Conservation (phyloP, 2,113 vertebrate species). For the Megaceryle torquata region DNA sequence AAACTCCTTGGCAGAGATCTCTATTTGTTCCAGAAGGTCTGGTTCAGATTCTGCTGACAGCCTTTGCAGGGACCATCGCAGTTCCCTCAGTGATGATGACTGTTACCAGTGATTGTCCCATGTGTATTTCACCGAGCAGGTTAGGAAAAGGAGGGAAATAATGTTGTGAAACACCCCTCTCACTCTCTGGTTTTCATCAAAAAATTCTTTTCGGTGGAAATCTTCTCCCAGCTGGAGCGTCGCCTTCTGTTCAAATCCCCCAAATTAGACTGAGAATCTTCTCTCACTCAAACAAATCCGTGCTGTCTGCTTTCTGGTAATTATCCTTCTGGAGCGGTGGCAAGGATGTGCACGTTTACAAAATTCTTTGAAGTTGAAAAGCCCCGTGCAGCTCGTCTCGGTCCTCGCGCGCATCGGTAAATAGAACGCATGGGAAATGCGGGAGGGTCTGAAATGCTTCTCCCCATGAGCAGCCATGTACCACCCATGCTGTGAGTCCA, state of each 20-base stretch:
- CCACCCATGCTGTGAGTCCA: not conserved
- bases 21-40: not conserved
- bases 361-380: not conserved
- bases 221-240: slow-evolving; percentile 57
- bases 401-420: not conserved
- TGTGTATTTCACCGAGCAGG: not conserved
- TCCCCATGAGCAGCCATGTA: not conserved
- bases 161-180: slow-evolving; percentile 25
- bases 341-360: not conserved
- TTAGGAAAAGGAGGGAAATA: not conserved
- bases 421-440: not conserved
- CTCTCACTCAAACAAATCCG: slow-evolving; percentile 31
- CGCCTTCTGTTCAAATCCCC: slow-evolving; percentile 62
- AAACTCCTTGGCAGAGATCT: not conserved
- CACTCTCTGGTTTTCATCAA: slow-evolving; percentile 26
- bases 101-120: not conserved
- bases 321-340: slow-evolving; percentile 21
- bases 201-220: slow-evolving; percentile 33
- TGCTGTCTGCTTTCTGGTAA: slow-evolving; percentile 27
- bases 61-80: not conserved
- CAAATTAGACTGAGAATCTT: slow-evolving; percentile 63
- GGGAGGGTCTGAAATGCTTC: not conserved
- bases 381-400: not conserved
- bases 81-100: not conserved
- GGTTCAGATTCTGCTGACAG: not conserved